phyloP scores from a whole-genome alignment of 2,113 vertebrate species.

The Syngnathus scovelli region DNA sequence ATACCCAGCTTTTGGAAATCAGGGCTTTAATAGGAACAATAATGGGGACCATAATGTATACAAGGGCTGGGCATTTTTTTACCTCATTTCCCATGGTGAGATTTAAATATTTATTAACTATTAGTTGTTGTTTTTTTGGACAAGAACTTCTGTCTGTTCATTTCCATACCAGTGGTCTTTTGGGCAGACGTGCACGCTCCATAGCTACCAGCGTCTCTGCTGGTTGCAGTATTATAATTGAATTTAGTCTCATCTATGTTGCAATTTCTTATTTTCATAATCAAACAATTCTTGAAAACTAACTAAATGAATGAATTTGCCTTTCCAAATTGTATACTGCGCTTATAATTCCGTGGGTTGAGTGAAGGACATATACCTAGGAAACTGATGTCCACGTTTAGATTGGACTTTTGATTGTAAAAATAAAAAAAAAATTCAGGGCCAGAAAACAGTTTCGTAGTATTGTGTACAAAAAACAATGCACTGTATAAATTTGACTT shows the following conservation, averaged over 20 bases:
- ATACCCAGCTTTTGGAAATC: conserved; percentile 22
- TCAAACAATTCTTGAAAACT: not conserved
- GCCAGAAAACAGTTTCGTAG: not conserved
- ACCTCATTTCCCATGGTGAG: not conserved
- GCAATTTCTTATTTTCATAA: not conserved
- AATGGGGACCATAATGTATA: conserved; percentile 26
- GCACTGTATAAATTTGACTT: not conserved
- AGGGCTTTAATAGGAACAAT: conserved; percentile 20
- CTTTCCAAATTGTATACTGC: not conserved
- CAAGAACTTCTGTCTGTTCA: not conserved
- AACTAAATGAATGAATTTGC: not conserved
- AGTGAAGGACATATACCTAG: not conserved
- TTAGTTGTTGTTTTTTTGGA: not conserved
- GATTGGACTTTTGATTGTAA: not conserved
- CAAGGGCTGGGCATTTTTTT: not conserved
- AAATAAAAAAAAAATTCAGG: not conserved
- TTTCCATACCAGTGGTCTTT: not conserved
- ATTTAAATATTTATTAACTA: not conserved
- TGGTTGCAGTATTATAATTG: not conserved
- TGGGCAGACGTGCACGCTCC: not conserved
- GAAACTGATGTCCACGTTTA: not conserved
- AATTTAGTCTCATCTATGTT: not conserved
- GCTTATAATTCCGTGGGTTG: not conserved
- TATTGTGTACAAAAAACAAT: not conserved
- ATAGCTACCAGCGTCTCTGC: not conserved